Evolutionary conservation across 2,888 invertebrate species (phyloP).

Genomic region (Lepidochrysops patricia): DNA sequence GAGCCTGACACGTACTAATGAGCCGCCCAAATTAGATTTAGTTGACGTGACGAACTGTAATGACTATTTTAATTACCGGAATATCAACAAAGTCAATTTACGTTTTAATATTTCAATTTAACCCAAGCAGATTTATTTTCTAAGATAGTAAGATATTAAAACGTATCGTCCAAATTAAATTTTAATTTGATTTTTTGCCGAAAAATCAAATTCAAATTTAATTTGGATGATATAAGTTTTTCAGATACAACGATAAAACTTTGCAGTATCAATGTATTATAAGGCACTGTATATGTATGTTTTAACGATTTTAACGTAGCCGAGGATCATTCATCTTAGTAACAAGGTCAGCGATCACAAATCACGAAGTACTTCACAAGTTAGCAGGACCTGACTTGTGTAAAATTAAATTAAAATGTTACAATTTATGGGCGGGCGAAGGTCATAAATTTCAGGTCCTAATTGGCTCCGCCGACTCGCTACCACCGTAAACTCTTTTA

Average conservation of each 20-base stretch:
- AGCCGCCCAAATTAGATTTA: conserved; percentile 3
- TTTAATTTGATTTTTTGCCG: no score
- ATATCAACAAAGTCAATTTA: conserved; percentile 2
- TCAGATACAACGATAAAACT: no score
- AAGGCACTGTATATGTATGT: no score
- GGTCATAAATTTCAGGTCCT: conserved; percentile 61
- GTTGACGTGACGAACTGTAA: neutral
- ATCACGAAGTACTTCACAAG: conserved; percentile 31
- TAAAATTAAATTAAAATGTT: conserved; percentile 67
- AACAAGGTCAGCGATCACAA: conserved; percentile 19
- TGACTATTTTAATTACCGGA: neutral
- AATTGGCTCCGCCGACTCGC: conserved; percentile 60
- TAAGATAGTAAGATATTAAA: no score
- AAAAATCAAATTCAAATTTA: no score
- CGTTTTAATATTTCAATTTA: neutral
- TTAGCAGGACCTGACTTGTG: conserved; percentile 37
- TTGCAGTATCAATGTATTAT: neutral
- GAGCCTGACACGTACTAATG: neutral
- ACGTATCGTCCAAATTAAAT: no score
- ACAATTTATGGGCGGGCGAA: conserved; percentile 56
- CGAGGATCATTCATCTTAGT: neutral
- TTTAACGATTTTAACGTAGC: no score
- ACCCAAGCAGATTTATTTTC: neutral
- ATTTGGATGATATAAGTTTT: no score
- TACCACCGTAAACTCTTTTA: conserved; percentile 61